Conservation (phyloP, 2,888 invertebrate genomes). For the Ophion obscuratus region DNA sequence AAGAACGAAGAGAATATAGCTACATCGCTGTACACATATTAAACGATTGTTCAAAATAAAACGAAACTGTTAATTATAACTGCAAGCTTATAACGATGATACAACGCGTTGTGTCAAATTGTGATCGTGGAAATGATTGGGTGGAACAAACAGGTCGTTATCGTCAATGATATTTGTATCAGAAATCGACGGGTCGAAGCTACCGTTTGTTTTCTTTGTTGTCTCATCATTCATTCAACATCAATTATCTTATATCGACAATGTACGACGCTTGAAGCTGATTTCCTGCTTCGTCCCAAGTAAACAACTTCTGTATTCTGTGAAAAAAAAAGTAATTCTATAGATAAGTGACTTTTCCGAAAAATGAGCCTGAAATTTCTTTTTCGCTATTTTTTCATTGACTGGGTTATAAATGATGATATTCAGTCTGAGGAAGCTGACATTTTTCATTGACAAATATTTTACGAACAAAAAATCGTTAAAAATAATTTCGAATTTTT, state of each 20-base stretch:
- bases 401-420: too few species aligned
- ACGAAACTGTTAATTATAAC: conserved; percentile 7
- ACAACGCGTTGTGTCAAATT: conserved; percentile 17
- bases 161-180: not conserved
- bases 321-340: not conserved
- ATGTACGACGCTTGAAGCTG: not conserved
- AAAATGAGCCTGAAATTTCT: too few species aligned
- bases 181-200: not conserved
- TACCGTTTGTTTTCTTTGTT: not conserved
- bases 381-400: too few species aligned
- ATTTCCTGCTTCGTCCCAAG: not conserved
- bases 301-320: not conserved
- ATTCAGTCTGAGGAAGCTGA: too few species aligned
- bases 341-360: too few species aligned
- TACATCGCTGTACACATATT: conserved; percentile 15
- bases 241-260: not conserved
- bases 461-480: too few species aligned
- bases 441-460: too few species aligned
- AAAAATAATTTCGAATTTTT: too few species aligned
- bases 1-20: conserved; percentile 4
- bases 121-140: conserved; percentile 18
- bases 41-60: conserved; percentile 20
- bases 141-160: conserved; percentile 3
- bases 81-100: not conserved
- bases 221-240: not conserved